A percentile compares a stretch with the other conserved stretches of the same genome.
These are phyloP conservation scores for Tetramorium bicarinatum DNA, from an alignment of 2,888 invertebrate genomes.

Conservation along the genomic window DNA sequence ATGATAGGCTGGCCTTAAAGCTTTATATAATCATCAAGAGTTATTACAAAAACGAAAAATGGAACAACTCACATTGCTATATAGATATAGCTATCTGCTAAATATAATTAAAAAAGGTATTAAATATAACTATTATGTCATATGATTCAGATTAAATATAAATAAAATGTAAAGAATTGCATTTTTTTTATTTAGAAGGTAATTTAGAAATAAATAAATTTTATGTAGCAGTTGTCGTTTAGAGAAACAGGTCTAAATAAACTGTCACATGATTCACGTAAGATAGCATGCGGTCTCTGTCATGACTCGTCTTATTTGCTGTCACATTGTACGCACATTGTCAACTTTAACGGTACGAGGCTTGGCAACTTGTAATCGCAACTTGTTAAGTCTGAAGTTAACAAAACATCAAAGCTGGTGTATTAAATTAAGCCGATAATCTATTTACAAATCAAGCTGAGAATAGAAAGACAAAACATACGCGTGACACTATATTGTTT, in stretches of 20 bases:
- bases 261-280: neutral
- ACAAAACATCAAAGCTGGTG: neutral
- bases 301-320: neutral
- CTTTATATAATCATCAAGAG: constrained; percentile 5
- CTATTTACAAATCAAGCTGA: constrained; percentile 1
- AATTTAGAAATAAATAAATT: constrained; percentile 5
- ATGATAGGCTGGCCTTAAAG: neutral
- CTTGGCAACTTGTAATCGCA: neutral
- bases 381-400: neutral
- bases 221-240: neutral
- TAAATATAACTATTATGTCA: neutral
- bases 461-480: neutral
- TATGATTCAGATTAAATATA: neutral
- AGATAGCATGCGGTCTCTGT: neutral
- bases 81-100: neutral
- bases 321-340: neutral
- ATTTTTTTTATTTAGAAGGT: neutral
- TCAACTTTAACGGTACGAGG: constrained; percentile 19
- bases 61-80: neutral
- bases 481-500: neutral
- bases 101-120: neutral
- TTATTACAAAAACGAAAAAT: neutral
- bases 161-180: neutral
- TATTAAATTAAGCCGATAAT: neutral
- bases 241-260: neutral